A percentile compares a stretch with the other conserved stretches of the same genome.
These are phyloP conservation scores for Epistrophe eligans DNA, from an alignment of 2,888 invertebrate genomes.

Conservation along the genomic window DNA sequence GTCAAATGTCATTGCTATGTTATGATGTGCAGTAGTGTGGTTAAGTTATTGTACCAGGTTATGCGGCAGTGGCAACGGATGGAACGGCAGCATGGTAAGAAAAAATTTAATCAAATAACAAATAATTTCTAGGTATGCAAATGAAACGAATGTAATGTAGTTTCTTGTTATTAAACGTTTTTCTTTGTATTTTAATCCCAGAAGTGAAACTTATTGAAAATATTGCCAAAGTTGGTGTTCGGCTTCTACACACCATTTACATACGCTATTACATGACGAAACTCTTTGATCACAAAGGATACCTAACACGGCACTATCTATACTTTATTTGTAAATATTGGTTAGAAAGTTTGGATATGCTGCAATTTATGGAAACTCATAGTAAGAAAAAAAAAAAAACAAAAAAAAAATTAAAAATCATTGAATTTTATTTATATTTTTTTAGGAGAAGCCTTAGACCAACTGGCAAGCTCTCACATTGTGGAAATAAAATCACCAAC, in stretches of 20 bases:
- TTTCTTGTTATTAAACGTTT: not conserved
- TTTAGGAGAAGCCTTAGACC: slow-evolving; percentile 80
- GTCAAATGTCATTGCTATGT: slow-evolving; percentile 80
- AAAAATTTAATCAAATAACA: not conserved
- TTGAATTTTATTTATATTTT: not conserved
- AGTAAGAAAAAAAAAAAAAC: slow-evolving; percentile 76
- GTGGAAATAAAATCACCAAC: slow-evolving; percentile 52
- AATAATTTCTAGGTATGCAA: not conserved
- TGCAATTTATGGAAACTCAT: slow-evolving; percentile 79
- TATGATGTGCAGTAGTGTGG: slow-evolving; percentile 81
- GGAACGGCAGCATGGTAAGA: slow-evolving; percentile 76
- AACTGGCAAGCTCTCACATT: slow-evolving; percentile 80
- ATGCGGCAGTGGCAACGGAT: slow-evolving; percentile 80
- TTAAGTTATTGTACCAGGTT: slow-evolving; percentile 81
- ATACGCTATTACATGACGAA: slow-evolving; percentile 81
- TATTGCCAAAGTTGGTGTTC: slow-evolving; percentile 80
- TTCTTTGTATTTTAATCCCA: slow-evolving; percentile 49
- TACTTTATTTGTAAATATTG: slow-evolving; percentile 81
- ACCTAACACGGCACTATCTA: slow-evolving; percentile 81
- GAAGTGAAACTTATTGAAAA: slow-evolving; percentile 79
- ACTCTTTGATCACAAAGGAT: slow-evolving; percentile 81
- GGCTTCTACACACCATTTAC: slow-evolving; percentile 80
- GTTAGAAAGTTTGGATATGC: slow-evolving; percentile 77
- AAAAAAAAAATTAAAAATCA: not conserved
- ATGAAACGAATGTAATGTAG: not conserved